Conservation (phyloP, 2,113 vertebrate genomes). For the Cyprinodon tularosa region DNA sequence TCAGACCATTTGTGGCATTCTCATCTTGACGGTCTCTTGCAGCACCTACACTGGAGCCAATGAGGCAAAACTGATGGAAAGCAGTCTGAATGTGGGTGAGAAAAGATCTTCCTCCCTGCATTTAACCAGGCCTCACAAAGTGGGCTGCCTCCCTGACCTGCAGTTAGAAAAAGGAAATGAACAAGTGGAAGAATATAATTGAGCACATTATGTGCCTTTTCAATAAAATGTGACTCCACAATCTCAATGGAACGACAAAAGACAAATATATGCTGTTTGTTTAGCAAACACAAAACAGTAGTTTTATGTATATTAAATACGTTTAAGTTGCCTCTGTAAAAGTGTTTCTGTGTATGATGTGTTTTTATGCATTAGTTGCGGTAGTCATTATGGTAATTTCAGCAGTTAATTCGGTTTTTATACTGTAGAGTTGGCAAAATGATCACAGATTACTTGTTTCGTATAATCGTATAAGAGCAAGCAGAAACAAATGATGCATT, state of each 20-base stretch:
- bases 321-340: constrained; percentile 33
- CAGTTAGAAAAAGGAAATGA: constrained; percentile 26
- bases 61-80: constrained; percentile 74
- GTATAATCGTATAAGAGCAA: constrained; percentile 20
- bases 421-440: constrained; percentile 3
- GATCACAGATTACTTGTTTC: constrained; percentile 21
- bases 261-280: constrained; percentile 15
- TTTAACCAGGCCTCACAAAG: constrained; percentile 52
- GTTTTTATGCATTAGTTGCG: constrained; percentile 49
- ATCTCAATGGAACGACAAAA: constrained; percentile 13
- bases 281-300: constrained; percentile 17
- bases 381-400: constrained; percentile 37
- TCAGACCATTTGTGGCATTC: constrained; percentile 76
- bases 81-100: constrained; percentile 52
- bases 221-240: constrained; percentile 32
- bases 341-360: constrained; percentile 36
- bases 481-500: constrained; percentile 10
- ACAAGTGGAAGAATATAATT: constrained; percentile 53
- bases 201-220: constrained; percentile 23
- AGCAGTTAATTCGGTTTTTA: constrained; percentile 15
- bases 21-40: constrained; percentile 68
- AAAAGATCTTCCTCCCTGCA: constrained; percentile 53
- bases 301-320: constrained; percentile 16
- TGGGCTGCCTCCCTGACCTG: constrained; percentile 32
- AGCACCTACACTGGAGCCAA: constrained; percentile 64